Percentiles rank a stretch among this genome's conserved stretches.
These are phyloP conservation scores for Gavialis gangeticus DNA, from an alignment of 2,113 vertebrate genomes.

Conservation along the genomic window DNA sequence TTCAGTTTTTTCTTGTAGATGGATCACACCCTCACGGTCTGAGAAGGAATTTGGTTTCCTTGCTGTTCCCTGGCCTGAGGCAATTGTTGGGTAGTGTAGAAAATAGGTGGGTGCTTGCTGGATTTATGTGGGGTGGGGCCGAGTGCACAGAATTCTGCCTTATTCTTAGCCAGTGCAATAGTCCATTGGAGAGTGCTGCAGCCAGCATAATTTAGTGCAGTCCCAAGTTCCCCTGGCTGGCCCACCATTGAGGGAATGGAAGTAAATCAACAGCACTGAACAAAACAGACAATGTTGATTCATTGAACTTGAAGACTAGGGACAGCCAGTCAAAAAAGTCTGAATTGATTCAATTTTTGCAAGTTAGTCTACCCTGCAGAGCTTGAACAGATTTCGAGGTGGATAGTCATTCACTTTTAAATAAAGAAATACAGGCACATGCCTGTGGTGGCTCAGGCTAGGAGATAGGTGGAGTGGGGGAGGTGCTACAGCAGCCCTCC, in stretches of 20 bases:
- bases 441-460: too few species aligned
- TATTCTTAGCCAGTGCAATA: background rate
- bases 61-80: background rate
- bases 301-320: too few species aligned
- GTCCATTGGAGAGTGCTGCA: background rate
- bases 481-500: too few species aligned
- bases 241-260: background rate
- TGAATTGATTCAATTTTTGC: too few species aligned
- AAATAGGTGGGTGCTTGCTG: background rate
- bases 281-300: too few species aligned
- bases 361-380: too few species aligned
- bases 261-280: background rate
- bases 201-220: background rate
- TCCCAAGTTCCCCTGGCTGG: background rate
- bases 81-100: background rate
- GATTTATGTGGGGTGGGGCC: background rate
- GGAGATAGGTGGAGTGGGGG: too few species aligned
- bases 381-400: too few species aligned
- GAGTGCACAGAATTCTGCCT: rapidly evolving
- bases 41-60: background rate
- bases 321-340: too few species aligned
- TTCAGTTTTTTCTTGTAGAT: background rate
- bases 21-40: rapidly evolving
- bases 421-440: too few species aligned
- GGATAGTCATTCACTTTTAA: too few species aligned